Evolutionary conservation across 2,113 vertebrate species (phyloP).

Genomic region (Calypte anna): DNA sequence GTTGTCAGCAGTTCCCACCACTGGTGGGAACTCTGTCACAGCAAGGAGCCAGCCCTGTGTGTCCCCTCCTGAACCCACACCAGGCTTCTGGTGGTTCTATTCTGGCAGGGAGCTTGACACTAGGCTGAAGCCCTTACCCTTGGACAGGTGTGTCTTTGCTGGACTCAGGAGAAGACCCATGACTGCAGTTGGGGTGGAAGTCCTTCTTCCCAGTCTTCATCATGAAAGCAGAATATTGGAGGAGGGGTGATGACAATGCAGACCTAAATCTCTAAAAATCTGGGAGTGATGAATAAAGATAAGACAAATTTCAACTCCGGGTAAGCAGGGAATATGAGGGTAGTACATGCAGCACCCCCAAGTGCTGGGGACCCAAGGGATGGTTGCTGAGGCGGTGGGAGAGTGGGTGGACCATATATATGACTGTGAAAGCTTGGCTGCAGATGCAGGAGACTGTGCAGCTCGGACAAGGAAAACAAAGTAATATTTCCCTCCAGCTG

Average conservation of each 20-base stretch:
- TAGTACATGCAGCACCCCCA: neutral
- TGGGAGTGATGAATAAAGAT: neutral
- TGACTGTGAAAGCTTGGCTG: neutral
- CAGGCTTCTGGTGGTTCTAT: neutral
- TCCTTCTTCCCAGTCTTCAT: neutral
- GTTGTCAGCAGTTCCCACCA: neutral
- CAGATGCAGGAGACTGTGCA: neutral
- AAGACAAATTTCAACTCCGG: neutral
- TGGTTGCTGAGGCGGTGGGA: neutral
- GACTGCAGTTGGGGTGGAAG: neutral
- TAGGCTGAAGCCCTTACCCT: neutral
- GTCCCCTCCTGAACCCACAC: neutral
- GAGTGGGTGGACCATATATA: neutral
- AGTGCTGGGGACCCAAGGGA: neutral
- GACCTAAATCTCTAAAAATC: neutral
- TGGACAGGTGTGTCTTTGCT: neutral
- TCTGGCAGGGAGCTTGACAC: neutral
- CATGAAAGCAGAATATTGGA: neutral
- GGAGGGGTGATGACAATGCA: neutral
- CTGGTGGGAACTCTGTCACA: neutral
- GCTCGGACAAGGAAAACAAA: neutral
- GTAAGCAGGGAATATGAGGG: neutral
- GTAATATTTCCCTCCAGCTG: neutral
- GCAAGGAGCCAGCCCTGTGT: neutral
- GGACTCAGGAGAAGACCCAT: neutral